phyloP scores from a whole-genome alignment of 2,797 vertebrate species.

The Craterocephalus amniculus region DNA sequence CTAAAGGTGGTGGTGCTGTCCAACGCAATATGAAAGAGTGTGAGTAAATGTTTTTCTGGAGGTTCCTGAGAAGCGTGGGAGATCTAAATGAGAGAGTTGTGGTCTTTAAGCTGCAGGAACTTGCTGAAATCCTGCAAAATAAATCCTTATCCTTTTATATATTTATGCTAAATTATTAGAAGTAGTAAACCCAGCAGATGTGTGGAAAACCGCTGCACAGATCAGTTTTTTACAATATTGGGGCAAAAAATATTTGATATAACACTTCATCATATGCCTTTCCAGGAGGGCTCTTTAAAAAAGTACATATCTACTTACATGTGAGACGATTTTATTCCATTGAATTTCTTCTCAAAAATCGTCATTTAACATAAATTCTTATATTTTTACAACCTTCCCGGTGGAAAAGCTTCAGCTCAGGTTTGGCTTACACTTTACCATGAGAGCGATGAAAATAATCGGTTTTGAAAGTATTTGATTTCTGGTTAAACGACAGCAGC shows the following conservation, averaged over 20 bases:
- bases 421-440: neutral
- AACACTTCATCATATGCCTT: neutral
- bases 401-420: slow-evolving; percentile 9
- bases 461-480: slow-evolving; percentile 21
- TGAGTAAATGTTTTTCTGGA: no score
- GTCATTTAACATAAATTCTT: neutral
- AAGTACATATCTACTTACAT: neutral
- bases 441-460: slow-evolving; percentile 3
- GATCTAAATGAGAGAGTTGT: no score
- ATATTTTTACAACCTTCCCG: slow-evolving; percentile 7
- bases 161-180: neutral
- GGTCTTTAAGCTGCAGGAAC: no score
- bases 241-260: neutral
- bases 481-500: slow-evolving; percentile 10
- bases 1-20: neutral
- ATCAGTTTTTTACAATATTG: neutral
- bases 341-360: neutral
- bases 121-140: neutral
- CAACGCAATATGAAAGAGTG: no score
- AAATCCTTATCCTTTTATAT: neutral
- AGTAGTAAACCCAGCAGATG: neutral
- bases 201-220: neutral
- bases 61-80: no score
- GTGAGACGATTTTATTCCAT: no score
- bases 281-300: neutral